Percentiles rank a stretch among this genome's conserved stretches.
phyloP scores from a whole-genome alignment of 2,888 invertebrate genomes.

The Penaeus monodon region DNA sequence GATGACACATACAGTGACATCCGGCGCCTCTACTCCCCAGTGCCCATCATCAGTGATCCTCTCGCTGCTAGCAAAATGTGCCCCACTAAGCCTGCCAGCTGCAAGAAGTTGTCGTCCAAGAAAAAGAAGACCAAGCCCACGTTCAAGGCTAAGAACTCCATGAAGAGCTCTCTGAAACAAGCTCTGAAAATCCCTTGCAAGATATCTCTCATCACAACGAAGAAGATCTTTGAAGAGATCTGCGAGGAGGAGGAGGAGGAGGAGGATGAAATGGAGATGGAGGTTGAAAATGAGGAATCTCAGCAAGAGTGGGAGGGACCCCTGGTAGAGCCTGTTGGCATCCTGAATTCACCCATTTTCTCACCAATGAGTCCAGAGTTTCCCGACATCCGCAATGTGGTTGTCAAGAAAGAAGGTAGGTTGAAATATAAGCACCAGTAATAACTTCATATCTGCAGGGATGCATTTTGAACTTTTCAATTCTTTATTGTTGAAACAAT shows the following conservation, averaged over 20 bases:
- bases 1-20: slow-evolving; percentile 46
- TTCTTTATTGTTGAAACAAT: background rate
- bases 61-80: background rate
- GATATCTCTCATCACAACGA: slow-evolving; percentile 46
- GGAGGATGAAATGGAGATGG: background rate
- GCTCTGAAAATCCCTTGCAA: slow-evolving; percentile 50
- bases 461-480: background rate
- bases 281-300: slow-evolving; percentile 9
- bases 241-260: slow-evolving; percentile 42
- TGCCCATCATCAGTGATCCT: slow-evolving; percentile 14
- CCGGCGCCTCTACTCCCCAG: slow-evolving; percentile 41
- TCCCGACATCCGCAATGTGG: slow-evolving; percentile 44
- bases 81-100: background rate
- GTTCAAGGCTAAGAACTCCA: slow-evolving; percentile 40
- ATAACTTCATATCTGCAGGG: background rate
- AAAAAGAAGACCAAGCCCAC: slow-evolving; percentile 44
- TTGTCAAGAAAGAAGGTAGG: slow-evolving; percentile 50
- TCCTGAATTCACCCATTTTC: slow-evolving; percentile 42
- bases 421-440: background rate
- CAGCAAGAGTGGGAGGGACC: slow-evolving; percentile 24
- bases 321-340: slow-evolving; percentile 35
- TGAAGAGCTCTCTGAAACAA: slow-evolving; percentile 48
- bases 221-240: slow-evolving; percentile 49
- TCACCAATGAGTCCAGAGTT: slow-evolving; percentile 58
- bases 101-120: slow-evolving; percentile 12